Percentiles rank a stretch among this genome's conserved stretches.
Conservation (phyloP, 2,797 vertebrate species). For the Takifugu ocellatus region DNA sequence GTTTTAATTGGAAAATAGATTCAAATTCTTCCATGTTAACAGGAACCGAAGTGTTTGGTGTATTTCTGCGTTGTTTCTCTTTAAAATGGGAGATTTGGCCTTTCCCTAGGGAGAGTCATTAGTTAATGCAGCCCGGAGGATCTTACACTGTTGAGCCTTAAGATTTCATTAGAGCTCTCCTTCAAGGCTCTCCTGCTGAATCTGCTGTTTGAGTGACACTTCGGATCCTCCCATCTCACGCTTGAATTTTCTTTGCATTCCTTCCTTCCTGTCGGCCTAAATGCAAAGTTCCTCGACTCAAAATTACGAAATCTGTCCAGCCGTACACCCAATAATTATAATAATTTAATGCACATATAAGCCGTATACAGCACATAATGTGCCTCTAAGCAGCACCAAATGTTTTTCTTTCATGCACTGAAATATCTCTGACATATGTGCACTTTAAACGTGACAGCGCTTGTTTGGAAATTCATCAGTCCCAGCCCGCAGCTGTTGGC, state of each 20-base stretch:
- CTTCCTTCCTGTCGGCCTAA: background rate
- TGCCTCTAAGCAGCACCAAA: too few species aligned
- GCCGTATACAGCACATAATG: background rate
- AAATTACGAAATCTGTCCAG: too few species aligned
- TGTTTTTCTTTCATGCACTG: background rate
- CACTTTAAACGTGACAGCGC: constrained; percentile 7
- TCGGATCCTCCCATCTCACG: constrained; percentile 7
- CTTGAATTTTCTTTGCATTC: background rate
- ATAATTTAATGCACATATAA: too few species aligned
- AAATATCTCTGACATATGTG: constrained; percentile 7
- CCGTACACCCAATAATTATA: too few species aligned
- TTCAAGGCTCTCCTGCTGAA: constrained; percentile 38
- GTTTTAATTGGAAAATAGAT: background rate
- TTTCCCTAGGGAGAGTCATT: constrained; percentile 46
- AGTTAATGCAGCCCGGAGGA: constrained; percentile 53
- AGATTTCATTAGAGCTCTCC: constrained; percentile 46
- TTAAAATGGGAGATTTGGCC: constrained; percentile 17
- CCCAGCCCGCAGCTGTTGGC: constrained; percentile 15
- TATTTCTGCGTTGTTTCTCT: background rate
- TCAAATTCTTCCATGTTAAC: background rate
- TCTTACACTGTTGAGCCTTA: constrained; percentile 27
- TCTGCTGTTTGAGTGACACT: constrained; percentile 55
- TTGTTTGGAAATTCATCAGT: background rate
- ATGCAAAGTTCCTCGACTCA: background rate
- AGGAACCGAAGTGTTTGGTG: constrained; percentile 20